These are phyloP conservation scores for Synergus japonicus DNA, from an alignment of 2,888 invertebrate species.

Conservation along the genomic window DNA sequence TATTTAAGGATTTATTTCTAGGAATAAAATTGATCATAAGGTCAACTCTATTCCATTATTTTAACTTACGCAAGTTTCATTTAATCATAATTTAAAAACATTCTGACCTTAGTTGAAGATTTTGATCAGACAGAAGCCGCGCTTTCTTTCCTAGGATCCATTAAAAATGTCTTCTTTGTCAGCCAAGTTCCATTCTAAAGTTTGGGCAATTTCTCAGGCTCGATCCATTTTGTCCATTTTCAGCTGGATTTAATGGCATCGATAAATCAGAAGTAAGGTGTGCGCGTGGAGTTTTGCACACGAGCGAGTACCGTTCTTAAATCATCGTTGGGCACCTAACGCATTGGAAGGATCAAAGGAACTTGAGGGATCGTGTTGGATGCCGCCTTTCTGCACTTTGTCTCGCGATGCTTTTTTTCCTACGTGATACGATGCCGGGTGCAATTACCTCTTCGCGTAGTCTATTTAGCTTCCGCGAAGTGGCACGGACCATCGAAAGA, in stretches of 20 bases:
- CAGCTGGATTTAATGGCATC: constrained; percentile 9
- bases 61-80: too few relatives aligned
- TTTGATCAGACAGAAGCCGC: not conserved
- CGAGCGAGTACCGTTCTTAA: constrained; percentile 24
- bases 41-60: not conserved
- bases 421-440: constrained; percentile 61
- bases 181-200: not conserved
- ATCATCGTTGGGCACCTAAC: constrained; percentile 36
- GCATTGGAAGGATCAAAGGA: constrained; percentile 72
- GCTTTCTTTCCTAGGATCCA: not conserved
- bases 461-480: constrained; percentile 71
- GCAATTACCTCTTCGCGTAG: constrained; percentile 72
- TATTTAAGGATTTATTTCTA: not conserved
- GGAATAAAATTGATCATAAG: not conserved
- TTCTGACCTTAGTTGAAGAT: too few relatives aligned
- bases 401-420: constrained; percentile 58
- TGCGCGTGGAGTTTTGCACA: constrained; percentile 11
- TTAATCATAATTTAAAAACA: too few relatives aligned
- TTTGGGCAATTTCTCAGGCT: not conserved
- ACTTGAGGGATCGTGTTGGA: constrained; percentile 57
- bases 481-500: constrained; percentile 69
- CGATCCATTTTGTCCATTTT: not conserved
- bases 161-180: not conserved
- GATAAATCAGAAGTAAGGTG: constrained; percentile 31
- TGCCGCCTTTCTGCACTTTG: constrained; percentile 55